These are phyloP conservation scores for Eucidaris tribuloides DNA, from an alignment of 35 echinoderm and acorn worm species.

Conservation along the genomic window DNA sequence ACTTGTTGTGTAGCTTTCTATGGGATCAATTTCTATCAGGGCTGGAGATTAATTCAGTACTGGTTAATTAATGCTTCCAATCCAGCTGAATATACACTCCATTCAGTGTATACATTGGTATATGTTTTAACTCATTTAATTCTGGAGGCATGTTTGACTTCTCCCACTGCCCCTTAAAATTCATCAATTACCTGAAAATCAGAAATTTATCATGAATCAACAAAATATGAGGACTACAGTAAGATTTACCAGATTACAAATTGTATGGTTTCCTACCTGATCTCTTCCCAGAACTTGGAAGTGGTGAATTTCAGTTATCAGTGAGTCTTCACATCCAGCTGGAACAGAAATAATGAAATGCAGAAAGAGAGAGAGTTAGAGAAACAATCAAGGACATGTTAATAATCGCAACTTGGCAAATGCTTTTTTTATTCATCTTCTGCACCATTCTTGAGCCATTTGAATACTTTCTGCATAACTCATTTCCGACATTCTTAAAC, in stretches of 20 bases:
- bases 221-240: neutral
- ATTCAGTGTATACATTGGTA: too few relatives aligned
- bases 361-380: neutral
- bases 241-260: neutral
- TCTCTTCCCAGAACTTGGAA: slow-evolving; percentile 55
- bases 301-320: slow-evolving; percentile 64
- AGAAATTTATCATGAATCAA: neutral
- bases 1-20: too few relatives aligned
- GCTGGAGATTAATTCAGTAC: too few relatives aligned
- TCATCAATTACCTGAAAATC: neutral
- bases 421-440: neutral
- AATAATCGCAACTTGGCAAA: neutral
- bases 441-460: too few relatives aligned
- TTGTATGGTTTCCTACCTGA: slow-evolving; percentile 26
- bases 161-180: too few relatives aligned
- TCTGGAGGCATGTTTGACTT: too few relatives aligned
- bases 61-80: too few relatives aligned
- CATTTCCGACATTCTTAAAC: neutral
- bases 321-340: slow-evolving; percentile 68
- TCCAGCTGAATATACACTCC: too few relatives aligned
- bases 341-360: neutral
- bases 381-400: neutral
- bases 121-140: too few relatives aligned
- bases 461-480: neutral
- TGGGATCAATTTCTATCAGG: too few relatives aligned